Percentiles rank a stretch among this genome's conserved stretches.
Conservation (phyloP, 2,113 vertebrate genomes). For the Platanista minor region DNA sequence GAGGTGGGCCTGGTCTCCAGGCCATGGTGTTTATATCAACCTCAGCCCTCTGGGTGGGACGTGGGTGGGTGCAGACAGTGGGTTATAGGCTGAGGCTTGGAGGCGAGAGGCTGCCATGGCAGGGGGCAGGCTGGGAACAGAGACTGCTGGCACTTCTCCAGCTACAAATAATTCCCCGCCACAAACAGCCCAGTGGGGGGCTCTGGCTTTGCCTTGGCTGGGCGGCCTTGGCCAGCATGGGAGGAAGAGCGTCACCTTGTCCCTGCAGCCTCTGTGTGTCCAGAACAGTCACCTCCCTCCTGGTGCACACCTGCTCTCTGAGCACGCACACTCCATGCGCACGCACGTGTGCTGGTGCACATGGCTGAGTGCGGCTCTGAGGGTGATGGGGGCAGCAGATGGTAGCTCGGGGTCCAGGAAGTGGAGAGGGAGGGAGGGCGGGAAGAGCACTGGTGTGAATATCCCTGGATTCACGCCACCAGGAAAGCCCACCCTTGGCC, state of each 20-base stretch:
- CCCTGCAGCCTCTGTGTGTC: not conserved
- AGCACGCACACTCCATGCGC: not conserved
- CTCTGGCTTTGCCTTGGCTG: not conserved
- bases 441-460: not conserved
- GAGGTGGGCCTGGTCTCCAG: not conserved
- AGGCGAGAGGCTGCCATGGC: not conserved
- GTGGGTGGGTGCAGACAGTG: not conserved
- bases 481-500: constrained; percentile 37
- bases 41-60: not conserved
- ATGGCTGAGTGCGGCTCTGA: not conserved
- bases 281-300: not conserved
- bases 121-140: constrained; percentile 44
- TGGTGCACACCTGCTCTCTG: not conserved
- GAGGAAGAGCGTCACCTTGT: not conserved
- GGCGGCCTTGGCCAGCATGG: not conserved
- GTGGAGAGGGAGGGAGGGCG: not conserved
- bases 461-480: not conserved
- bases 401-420: constrained; percentile 1
- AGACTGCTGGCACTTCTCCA: constrained; percentile 20
- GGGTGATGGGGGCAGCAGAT: constrained; percentile 29
- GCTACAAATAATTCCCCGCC: constrained; percentile 35
- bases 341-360: fast-evolving
- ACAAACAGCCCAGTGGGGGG: constrained; percentile 5
- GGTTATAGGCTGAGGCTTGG: not conserved
- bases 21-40: not conserved